Evolutionary conservation across 2,797 vertebrate species (phyloP), one percentile per base, ranked within the genome.

Genomic region (Intellagama lesueurii): DNA sequence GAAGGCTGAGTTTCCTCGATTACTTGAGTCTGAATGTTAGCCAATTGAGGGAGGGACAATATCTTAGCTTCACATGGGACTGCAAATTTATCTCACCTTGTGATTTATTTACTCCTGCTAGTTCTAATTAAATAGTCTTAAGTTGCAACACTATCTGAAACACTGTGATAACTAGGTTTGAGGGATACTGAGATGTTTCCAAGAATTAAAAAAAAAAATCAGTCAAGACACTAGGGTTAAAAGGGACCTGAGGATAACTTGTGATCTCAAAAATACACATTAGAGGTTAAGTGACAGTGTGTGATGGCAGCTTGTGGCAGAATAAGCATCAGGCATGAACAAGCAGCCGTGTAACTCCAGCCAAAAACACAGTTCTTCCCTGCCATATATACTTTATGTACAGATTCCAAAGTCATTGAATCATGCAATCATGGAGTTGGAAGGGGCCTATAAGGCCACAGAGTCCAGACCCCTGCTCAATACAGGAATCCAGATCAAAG

Each of bases 11-110:
- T 75, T 52, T 76, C 28, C 32, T 56, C 32, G 35, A 24, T 28
- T 47, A 30, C n/a, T 77, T 86, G 26, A 69, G 12, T 92, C 24
- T 89, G 70, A 81, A 52, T 88, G 72, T 0, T 1, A 95, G 84
- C 28, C 86, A 90, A 60, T 79, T 77, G 77, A 11, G 35, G 44
- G 52, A 79, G 35, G 88, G 75, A 26, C 75, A 70, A 28, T 44
- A 19, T n/a, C 30, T 80, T 30, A 85, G 85, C 7, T 4, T 85
- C 64, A 35, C 44, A 22, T 24, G 78, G 49, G 64, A 70, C 77
- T 56, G 32, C 4, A 47, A 14, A 68, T 19, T 64, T 73, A 75
- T 73, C 28, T 49, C 35, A 8, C 5, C 69, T 44, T 56, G 17
- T 32, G 14, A 76, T 86, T 82, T 64, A n/a, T 73, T 73, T 73